Evolutionary conservation across 2,113 vertebrate genomes (phyloP).

Genomic region (Pterocles burchelli): DNA sequence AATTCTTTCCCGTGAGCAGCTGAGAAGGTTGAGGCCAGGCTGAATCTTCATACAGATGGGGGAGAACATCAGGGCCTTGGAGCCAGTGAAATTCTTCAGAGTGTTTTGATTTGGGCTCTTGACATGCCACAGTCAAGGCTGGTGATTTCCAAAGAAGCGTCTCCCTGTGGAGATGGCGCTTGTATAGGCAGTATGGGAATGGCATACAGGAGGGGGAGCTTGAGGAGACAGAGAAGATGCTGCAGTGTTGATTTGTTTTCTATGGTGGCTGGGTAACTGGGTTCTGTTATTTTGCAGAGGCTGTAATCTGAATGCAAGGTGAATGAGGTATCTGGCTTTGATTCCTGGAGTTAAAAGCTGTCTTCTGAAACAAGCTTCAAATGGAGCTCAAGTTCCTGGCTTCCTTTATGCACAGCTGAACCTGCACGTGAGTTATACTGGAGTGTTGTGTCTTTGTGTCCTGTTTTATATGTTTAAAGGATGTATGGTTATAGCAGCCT

Average conservation of each 20-base stretch:
- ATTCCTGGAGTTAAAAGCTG: not conserved
- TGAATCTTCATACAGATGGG: not conserved
- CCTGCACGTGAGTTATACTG: not conserved
- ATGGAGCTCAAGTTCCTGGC: not conserved
- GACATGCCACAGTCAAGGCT: not conserved
- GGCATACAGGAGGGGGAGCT: not conserved
- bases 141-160: not conserved
- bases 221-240: not conserved
- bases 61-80: not conserved
- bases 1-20: not conserved
- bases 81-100: not conserved
- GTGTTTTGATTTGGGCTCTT: not conserved
- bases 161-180: not conserved
- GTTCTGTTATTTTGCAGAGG: not conserved
- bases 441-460: not conserved
- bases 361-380: not conserved
- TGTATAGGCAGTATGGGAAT: rapidly evolving
- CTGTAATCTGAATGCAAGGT: too few species aligned
- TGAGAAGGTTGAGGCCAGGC: not conserved
- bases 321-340: not conserved
- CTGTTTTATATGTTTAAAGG: not conserved
- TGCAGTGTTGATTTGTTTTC: not conserved
- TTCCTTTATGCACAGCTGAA: not conserved
- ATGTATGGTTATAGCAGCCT: not conserved
- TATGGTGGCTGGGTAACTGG: not conserved